Base-by-base conservation (phyloP, 2,888 invertebrate species). In the Margaritifera margaritifera region DNA sequence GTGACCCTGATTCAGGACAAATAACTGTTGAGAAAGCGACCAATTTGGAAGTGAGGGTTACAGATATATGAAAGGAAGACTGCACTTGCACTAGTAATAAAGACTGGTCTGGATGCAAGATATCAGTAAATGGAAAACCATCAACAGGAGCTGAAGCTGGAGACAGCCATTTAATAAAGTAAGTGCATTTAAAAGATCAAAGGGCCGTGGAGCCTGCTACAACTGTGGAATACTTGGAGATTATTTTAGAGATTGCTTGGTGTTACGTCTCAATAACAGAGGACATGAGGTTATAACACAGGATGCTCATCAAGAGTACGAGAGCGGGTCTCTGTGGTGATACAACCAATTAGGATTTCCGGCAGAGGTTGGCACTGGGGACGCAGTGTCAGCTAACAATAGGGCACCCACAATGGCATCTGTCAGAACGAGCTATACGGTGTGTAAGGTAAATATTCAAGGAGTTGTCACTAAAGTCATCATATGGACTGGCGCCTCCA, bases 351-450 rank as follows among this genome's bases (percentile, higher is more conserved):
- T 24, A 56, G 57, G 57, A 56, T 56, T 56, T 56, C 24, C 57
- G 24, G 22, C 24, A 56, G n/a, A 56, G 57, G 57, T 24, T n/a
- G 57, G n/a, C 57, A n/a, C 57, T 56, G 57, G 24, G 57, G 22
- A n/a, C 57, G n/a, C 57, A 56, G 57, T 56, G 57, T 56, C 57
- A n/a, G 57, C 57, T 56, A 22, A 56, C 57, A 22, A n/a, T 24
- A 11, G 57, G 57, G 57, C 8, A 56, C 57, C 57, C 57, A 56
- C 57, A n/a, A 56, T 56, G 22, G n/a, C 57, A 56, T 56, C 57
- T 22, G 8, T 56, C 8, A 56, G n/a, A 22, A 56, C n/a, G n/a
- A 22, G 22, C n/a, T 56, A n/a, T 18, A 56, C 57, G 8, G 57
- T 56, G 8, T 56, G 57, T n/a, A 8, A 56, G 15, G n/a, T n/a